Base-by-base conservation (phyloP, 2,888 invertebrate genomes). In the Drosophila suboccidentalis region DNA sequence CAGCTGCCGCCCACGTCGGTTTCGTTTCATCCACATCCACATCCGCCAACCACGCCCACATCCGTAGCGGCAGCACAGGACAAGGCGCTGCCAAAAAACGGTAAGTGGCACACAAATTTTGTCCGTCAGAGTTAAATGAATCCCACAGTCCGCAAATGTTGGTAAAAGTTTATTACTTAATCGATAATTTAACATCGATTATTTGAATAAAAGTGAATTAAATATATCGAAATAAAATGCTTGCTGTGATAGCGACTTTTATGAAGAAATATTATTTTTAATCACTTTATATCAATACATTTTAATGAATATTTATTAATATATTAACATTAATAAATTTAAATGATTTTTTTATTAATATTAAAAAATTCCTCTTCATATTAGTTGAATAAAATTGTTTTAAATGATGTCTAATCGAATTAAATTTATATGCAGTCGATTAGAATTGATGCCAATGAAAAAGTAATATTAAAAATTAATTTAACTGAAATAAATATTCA, bases 21-120 rank as follows among this genome's bases (percentile, higher is more conserved):
- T 71, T 80, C 88, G 59, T 86, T 82, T 83, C 80, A 85, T 72
- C 78, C 83, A 58, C 80, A 87, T 74, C 91, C 84, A 58, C 80
- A 87, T 74, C 91, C 84, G 74, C 84, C 89, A 68, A 76, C 72
- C 74, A 83, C 90, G 64, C 82, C 88, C 71, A 82, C 87, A 75
- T 75, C 82, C 75, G 69, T 69, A 73, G 32, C 92, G 0, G 92
- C 83, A 43, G 78, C 85, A 17, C 83, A 88, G 63, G 94, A 93
- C 6, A 94, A 93, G 80, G 93, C 82, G 90, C 85, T 86, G 94
- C 94, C 92, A 93, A 93, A 93, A 93, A 93, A 93, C 92, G 93
- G 93, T 94, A 77, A 62, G 80, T 71, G 34, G 13, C 19, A 10
- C 10, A 36, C 10, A 36, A 9, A 22, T 22, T 43, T 38, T 34